Evolutionary conservation across 2,888 invertebrate species (phyloP).

Genomic region (Elegia similella): DNA sequence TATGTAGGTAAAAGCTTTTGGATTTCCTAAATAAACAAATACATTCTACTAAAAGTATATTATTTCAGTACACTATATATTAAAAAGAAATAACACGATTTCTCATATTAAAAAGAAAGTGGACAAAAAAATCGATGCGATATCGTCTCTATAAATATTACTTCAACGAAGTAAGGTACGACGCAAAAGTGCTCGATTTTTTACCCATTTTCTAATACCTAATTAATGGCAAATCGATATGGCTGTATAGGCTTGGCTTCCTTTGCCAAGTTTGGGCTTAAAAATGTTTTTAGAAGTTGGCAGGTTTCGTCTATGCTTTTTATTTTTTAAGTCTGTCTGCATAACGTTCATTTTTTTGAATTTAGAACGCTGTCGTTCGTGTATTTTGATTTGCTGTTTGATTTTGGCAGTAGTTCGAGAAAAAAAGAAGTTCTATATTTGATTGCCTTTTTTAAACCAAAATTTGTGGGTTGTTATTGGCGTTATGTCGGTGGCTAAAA

Average conservation of each 20-base stretch:
- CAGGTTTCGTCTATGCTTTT: conserved; percentile 13
- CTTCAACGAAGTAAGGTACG: conserved; percentile 1
- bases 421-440: not conserved
- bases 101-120: no score
- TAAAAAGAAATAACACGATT: no score
- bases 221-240: conserved; percentile 17
- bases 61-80: no score
- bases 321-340: conserved; percentile 8
- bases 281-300: conserved; percentile 15
- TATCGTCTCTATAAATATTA: not conserved
- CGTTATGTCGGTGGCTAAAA: no score
- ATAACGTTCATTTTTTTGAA: conserved; percentile 9
- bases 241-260: conserved; percentile 13
- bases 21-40: no score
- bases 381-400: not conserved
- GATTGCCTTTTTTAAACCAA: no score
- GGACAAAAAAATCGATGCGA: no score
- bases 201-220: conserved; percentile 14
- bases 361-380: conserved; percentile 1
- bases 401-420: not conserved
- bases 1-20: no score
- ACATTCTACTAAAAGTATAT: no score
- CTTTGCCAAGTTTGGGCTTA: conserved; percentile 5
- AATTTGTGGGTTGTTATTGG: no score
- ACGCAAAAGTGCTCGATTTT: conserved; percentile 7